Base-by-base conservation (phyloP, 1,140 invertebrate genomes). In the Drosophila truncata region DNA sequence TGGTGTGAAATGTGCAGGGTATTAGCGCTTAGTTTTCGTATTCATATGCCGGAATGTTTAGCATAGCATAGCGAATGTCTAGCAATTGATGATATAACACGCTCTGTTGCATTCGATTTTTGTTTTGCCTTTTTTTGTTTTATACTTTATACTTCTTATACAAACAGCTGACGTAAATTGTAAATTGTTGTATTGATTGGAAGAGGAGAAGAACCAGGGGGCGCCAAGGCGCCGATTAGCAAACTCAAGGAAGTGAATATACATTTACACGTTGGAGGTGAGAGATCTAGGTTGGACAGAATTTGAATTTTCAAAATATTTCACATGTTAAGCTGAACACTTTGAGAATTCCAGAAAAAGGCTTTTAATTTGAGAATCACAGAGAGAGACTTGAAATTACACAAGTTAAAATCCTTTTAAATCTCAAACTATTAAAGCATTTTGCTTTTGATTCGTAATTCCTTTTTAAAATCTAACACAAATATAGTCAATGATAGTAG, bases 51-150 rank as follows among this genome's bases (percentile, higher is more conserved):
- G 42, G 75, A 79, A 83, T 83, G 75, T 52, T 71, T 65, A 81
- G 64, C 60, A 61, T 82, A 58, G 74, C 52, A 59, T 75, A 58
- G 64, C 70, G 74, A 84, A 67, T 77, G 77, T 42, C 61, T 84
- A 66, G 66, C 81, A 84, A 84, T 80, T 83, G 81, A 84, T 83
- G 81, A 84, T 80, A 83, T 84, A 83, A 83, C 71, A 74, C 71
- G 67, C 73, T 67, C 73, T 67, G 74, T 67, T 55, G 74, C 74
- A 33, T 78, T 77, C 63, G 46, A 23, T 77, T 77, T 70, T 50
- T 58, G 54, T 77, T 77, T 69, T 54, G 47, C 55, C 55, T 77
- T 73, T n/a, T n/a, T 27, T 44, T 25, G 55, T 77, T 74, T 31
- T 47, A 16, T 27, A 39, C 52, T 76, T 47, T 76, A 55, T 78